phyloP scores from a whole-genome alignment of 2,888 invertebrate genomes.

The Trichogramma evanescens region DNA sequence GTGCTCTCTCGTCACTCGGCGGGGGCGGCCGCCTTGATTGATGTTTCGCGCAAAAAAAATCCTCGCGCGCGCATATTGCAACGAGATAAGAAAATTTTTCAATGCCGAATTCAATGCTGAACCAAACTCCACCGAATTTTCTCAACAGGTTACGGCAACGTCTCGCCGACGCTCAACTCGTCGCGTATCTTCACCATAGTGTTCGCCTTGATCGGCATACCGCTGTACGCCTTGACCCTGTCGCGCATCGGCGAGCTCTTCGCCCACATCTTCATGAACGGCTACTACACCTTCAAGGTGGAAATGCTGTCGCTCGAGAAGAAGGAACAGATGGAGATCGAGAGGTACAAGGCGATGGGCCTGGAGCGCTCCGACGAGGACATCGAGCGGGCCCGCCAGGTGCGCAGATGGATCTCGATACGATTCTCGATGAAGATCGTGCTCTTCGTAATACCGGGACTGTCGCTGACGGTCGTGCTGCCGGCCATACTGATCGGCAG shows the following conservation, averaged over 20 bases:
- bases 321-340: conserved; percentile 33
- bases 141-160: conserved; percentile 74
- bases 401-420: conserved; percentile 48
- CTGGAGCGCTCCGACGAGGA: neutral
- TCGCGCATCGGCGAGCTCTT: conserved; percentile 74
- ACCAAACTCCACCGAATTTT: no score
- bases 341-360: conserved; percentile 51
- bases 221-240: conserved; percentile 65
- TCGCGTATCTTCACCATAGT: conserved; percentile 81
- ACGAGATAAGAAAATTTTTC: no score
- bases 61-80: no score
- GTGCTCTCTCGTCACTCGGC: no score
- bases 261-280: conserved; percentile 59
- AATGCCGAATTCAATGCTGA: no score
- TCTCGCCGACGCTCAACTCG: conserved; percentile 74
- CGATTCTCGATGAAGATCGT: conserved; percentile 63
- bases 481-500: conserved; percentile 78
- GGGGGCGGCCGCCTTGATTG: no score
- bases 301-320: conserved; percentile 44
- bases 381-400: no score
- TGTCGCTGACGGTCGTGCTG: conserved; percentile 77
- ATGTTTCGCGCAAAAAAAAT: no score
- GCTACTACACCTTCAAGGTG: conserved; percentile 75
- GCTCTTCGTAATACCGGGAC: conserved; percentile 81
- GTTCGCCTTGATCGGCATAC: conserved; percentile 80